These are phyloP conservation scores for Crematogaster levior DNA, from an alignment of 2,888 invertebrate species.

Conservation along the genomic window DNA sequence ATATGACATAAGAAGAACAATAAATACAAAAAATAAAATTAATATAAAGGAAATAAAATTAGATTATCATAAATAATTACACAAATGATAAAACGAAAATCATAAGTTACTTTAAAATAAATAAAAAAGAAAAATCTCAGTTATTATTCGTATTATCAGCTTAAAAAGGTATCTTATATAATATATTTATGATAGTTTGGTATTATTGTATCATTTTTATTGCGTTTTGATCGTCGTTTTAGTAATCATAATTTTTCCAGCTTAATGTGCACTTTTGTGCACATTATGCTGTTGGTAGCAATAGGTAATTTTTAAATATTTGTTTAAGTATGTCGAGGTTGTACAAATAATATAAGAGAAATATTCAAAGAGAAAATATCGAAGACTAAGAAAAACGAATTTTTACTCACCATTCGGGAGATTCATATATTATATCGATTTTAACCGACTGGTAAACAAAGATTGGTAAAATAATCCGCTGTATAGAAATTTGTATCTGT, in stretches of 20 bases:
- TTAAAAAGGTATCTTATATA: too few relatives aligned
- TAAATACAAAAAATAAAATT: not conserved
- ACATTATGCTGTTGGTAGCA: not conserved
- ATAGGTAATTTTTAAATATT: not conserved
- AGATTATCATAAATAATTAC: not conserved
- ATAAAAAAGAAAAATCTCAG: not conserved
- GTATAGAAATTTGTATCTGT: too few relatives aligned
- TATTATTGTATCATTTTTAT: constrained; percentile 13
- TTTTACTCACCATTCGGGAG: not conserved
- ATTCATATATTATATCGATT: constrained; percentile 19
- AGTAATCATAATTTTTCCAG: not conserved
- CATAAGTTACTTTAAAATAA: not conserved
- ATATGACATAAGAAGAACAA: not conserved
- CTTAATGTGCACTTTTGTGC: not conserved
- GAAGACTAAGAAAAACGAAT: not conserved
- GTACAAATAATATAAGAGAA: not conserved
- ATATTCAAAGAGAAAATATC: not conserved
- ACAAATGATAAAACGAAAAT: not conserved
- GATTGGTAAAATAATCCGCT: not conserved
- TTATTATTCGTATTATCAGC: not conserved
- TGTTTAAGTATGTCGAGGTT: not conserved
- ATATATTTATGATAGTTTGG: not conserved
- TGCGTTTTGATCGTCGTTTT: not conserved
- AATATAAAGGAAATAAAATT: not conserved
- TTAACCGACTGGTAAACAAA: not conserved